phyloP scores from a whole-genome alignment of 2,113 vertebrate genomes.

The Hemiscyllium ocellatum region DNA sequence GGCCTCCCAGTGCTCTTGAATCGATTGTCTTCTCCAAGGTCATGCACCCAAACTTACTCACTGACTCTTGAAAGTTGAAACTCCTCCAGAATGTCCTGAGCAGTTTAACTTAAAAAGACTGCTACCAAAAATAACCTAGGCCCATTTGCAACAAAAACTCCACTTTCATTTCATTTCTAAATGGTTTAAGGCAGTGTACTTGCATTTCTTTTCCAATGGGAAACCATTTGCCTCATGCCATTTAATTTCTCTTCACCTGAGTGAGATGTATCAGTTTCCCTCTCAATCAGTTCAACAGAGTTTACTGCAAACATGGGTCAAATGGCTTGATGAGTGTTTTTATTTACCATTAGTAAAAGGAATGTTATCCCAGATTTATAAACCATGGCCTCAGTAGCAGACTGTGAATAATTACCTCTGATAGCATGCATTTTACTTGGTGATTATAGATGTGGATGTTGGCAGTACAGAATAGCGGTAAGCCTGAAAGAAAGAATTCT shows the following conservation, averaged over 20 bases:
- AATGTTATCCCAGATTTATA: constrained; percentile 27
- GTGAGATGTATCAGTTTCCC: not conserved
- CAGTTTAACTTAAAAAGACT: not conserved
- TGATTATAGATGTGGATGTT: constrained; percentile 30
- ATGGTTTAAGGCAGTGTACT: not conserved
- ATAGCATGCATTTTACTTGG: not conserved
- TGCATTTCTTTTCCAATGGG: not conserved
- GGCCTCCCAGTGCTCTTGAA: no score
- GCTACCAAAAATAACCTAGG: not conserved
- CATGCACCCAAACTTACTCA: not conserved
- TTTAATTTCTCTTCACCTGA: not conserved
- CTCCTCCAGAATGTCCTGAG: not conserved
- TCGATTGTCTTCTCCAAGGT: not conserved
- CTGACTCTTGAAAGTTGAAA: not conserved
- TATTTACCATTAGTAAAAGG: constrained; percentile 6
- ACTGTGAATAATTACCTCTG: not conserved
- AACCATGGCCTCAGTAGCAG: not conserved
- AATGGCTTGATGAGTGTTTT: not conserved
- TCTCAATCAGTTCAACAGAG: not conserved
- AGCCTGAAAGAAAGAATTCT: not conserved
- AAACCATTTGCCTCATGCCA: not conserved
- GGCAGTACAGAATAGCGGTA: not conserved
- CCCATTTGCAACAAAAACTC: not conserved
- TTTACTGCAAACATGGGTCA: not conserved
- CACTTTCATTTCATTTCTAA: not conserved